Base-by-base conservation (phyloP, 2,113 vertebrate species). In the Rhabdornis inornatus region DNA sequence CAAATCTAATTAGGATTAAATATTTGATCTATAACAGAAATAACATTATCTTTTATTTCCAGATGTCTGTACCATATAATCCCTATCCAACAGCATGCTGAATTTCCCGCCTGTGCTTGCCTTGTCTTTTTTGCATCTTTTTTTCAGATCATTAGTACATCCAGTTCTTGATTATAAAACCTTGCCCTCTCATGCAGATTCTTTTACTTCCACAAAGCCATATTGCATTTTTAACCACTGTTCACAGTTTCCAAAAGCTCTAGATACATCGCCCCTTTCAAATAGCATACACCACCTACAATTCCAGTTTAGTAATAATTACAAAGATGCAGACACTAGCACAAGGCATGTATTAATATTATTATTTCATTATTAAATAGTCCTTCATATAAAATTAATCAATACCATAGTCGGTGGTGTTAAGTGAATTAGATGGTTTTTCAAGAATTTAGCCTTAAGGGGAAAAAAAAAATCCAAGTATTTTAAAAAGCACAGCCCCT, bases 211-310 rank as follows among this genome's bases (percentile, higher is more conserved):
- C 65, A 50, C 80, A 70, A 89, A 76, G 69, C 39, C 63, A 39
- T 30, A 77, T 68, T 95, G 85, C 94, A 91, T 89, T 97, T 95
- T 94, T 90, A 95, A 95, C 71, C 40, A 18, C 60, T 47, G 49
- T 18, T 92, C 85, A 27, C 33, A 68, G 56, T 88, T 83, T 87
- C 72, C 85, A 66, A 71, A 86, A 89, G 69, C 59, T 78, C 79
- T 84, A 31, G 45, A 65, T 80, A 81, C n/a, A 1, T 52, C 79
- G n/a, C 39, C 65, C 74, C 87, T 96, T 96, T 74, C 76, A 88
- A 87, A 85, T 63, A 50, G 75, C 28, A 79, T 45, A 76, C 69
- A 80, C 44, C 68, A 80, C 61, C 57, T 52, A 53, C 65, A 79
- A 82, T 78, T 92, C 37, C 76, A 56, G 31, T 40, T 88, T 59